Evolutionary conservation across 2,888 invertebrate species (phyloP).

Genomic region (Ophraella communa): DNA sequence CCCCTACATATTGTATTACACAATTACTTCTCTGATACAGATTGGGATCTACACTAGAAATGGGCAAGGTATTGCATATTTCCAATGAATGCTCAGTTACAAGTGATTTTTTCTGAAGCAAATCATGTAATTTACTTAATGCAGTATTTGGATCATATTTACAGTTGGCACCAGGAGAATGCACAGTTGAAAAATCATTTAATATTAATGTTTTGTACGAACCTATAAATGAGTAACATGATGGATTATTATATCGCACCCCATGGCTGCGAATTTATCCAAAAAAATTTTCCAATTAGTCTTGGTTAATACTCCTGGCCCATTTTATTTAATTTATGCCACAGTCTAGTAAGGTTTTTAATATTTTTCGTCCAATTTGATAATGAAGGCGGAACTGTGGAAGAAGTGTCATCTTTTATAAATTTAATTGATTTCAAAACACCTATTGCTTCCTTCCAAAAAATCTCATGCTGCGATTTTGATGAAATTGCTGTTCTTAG

Average conservation of each 20-base stretch:
- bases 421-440: conserved; percentile 13
- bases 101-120: neutral
- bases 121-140: conserved; percentile 16
- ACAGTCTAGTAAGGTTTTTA: conserved; percentile 28
- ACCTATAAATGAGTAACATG: conserved; percentile 20
- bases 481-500: neutral
- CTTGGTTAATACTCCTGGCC: conserved; percentile 38
- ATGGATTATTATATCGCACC: conserved; percentile 33
- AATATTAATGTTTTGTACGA: conserved; percentile 35
- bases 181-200: conserved; percentile 35
- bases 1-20: conserved; percentile 2
- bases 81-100: neutral
- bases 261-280: conserved; percentile 36
- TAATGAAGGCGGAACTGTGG: conserved; percentile 28
- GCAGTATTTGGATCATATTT: conserved; percentile 35
- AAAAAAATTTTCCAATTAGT: conserved; percentile 41
- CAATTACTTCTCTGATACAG: neutral
- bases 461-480: conserved; percentile 10
- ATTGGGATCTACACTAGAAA: neutral
- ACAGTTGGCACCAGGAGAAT: conserved; percentile 34
- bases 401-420: conserved; percentile 2
- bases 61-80: neutral
- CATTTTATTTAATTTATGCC: conserved; percentile 24
- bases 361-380: conserved; percentile 35
- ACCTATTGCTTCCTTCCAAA: conserved; percentile 16